Evolutionary conservation across 1,140 invertebrate genomes (phyloP).

Genomic region (Geopemphigus sp.): DNA sequence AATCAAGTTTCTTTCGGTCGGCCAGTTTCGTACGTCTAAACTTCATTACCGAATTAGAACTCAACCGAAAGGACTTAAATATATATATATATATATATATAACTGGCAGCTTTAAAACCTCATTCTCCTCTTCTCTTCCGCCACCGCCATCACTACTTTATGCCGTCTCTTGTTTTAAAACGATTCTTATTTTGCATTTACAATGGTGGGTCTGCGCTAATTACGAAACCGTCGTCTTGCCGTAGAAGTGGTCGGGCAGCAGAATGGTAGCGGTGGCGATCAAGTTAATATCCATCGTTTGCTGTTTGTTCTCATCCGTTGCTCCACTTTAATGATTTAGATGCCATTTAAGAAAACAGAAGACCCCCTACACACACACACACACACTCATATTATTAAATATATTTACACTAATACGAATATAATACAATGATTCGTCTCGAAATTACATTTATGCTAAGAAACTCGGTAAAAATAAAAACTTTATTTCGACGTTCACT

Average conservation of each 20-base stretch:
- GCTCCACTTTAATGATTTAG: too few species aligned
- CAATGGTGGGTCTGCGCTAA: neutral
- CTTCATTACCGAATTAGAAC: constrained; percentile 35
- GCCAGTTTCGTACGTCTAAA: constrained; percentile 20
- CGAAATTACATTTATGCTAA: too few species aligned
- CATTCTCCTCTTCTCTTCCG: neutral
- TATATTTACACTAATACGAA: too few species aligned
- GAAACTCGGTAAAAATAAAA: too few species aligned
- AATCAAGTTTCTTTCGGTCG: constrained; percentile 38
- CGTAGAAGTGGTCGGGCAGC: too few species aligned
- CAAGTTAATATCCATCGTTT: constrained; percentile 6
- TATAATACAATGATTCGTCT: too few species aligned
- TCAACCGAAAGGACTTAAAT: neutral
- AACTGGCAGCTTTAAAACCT: constrained; percentile 4
- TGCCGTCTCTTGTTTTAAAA: constrained; percentile 22
- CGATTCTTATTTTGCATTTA: constrained; percentile 28
- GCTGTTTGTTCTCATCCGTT: neutral
- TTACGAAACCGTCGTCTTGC: constrained; percentile 6
- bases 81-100: neutral
- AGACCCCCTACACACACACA: too few species aligned
- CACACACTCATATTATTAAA: too few species aligned
- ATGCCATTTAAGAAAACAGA: too few species aligned
- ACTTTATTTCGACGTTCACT: too few species aligned
- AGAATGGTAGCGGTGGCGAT: neutral
- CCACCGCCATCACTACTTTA: neutral